Evolutionary conservation across 2,113 vertebrate species (phyloP).

Genomic region (Emydura subglobosa): DNA sequence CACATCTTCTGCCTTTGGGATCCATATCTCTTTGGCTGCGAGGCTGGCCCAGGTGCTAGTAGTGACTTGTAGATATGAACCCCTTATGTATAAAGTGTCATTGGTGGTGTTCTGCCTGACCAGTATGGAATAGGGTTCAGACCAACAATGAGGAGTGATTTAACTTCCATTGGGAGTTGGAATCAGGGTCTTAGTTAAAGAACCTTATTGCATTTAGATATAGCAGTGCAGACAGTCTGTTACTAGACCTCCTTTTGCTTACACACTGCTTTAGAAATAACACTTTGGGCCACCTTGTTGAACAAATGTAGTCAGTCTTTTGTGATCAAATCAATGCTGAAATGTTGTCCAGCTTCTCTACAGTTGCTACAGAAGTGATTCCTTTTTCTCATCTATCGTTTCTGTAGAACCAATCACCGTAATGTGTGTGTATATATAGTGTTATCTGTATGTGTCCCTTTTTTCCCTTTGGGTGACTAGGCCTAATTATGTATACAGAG

Average conservation of each 20-base stretch:
- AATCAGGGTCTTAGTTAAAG: background rate
- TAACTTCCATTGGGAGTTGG: background rate
- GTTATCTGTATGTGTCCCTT: background rate
- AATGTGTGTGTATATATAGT: background rate
- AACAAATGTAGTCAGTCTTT: background rate
- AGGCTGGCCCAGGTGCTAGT: background rate
- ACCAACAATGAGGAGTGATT: background rate
- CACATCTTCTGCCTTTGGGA: slow-evolving; percentile 17
- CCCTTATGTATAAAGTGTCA: slow-evolving; percentile 14
- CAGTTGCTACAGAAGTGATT: background rate
- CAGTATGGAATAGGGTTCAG: background rate
- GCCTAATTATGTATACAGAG: background rate
- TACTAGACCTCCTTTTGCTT: rapidly evolving
- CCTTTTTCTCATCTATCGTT: background rate
- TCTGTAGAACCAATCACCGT: background rate
- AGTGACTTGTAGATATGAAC: slow-evolving; percentile 11
- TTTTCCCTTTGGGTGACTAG: background rate
- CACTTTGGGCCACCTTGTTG: too few species aligned
- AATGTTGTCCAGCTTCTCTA: background rate
- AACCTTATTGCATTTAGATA: rapidly evolving
- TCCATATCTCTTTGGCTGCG: background rate
- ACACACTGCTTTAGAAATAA: background rate
- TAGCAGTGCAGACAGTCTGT: background rate
- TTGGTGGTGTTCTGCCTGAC: background rate
- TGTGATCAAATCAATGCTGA: background rate